Evolutionary conservation across 1,140 invertebrate genomes (phyloP), one percentile per base, ranked within the genome.

Genomic region (Pseudobourletiella spinata): DNA sequence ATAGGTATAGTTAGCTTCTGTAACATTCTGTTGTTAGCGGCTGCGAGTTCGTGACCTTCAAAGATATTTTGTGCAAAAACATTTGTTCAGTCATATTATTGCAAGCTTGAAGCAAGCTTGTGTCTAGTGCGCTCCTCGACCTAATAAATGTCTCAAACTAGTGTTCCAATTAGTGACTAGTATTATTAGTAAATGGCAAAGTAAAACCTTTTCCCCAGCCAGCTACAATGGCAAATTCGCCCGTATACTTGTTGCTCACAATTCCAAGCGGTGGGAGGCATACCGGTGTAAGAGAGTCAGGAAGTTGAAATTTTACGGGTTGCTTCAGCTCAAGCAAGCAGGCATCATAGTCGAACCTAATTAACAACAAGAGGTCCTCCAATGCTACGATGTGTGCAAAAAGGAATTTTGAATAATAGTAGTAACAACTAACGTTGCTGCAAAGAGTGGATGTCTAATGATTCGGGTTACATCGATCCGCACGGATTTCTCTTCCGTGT

Each of bases 181-280:
- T n/a, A n/a, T n/a, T n/a, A n/a, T n/a, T n/a, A n/a, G n/a, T n/a
- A n/a, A n/a, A n/a, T n/a, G n/a, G n/a, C n/a, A n/a, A n/a, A n/a
- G n/a, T n/a, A n/a, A n/a, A 15, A 48, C 46, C 46, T 48, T 22
- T 48, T 11, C 46, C 46, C 46, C 46, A 48, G 24, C 46, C 46
- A 6, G 22, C 24, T 6, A 48, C 46, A 6, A 22, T 48, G 6
- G 46, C 46, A 11, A n/a, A 6, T 8, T 8, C 24, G 18, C 18
- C 46, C 11, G 16, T 48, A 25, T 48, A 48, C 46, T 11, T 48
- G 6, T 48, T 20, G 22, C 18, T 6, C 11, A 15, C 11, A n/a
- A 20, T 20, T 8, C 46, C 46, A 20, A 48, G 16, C 11, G 46
- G 46, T 20, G 46, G 46, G 16, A 48, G 24, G 46, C 46, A 48